Evolutionary conservation across 2,888 invertebrate genomes (phyloP).

Genomic region (Dinocampus coccinellae): DNA sequence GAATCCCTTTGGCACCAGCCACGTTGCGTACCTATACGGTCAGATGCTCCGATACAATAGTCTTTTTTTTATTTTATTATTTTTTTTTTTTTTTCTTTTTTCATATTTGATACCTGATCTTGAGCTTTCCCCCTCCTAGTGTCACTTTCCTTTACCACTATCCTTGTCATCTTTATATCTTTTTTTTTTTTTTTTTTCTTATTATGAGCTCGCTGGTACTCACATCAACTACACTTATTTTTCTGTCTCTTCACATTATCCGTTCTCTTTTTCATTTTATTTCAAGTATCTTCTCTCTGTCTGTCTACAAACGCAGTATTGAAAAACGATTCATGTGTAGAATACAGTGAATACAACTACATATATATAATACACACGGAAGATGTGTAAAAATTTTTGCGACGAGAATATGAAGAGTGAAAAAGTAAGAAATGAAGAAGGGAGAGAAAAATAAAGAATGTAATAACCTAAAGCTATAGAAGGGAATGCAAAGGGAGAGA

Average conservation of each 20-base stretch:
- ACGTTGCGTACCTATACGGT: conserved; percentile 63
- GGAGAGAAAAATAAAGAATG: conserved; percentile 28
- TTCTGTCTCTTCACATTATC: neutral
- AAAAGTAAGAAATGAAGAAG: conserved; percentile 26
- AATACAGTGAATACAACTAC: conserved; percentile 10
- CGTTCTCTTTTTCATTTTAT: conserved; percentile 26
- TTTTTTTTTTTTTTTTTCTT: conserved; percentile 36
- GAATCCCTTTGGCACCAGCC: conserved; percentile 35
- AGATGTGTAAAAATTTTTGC: conserved; percentile 33
- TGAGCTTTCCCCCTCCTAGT: conserved; percentile 10
- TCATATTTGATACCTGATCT: conserved; percentile 66
- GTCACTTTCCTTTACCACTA: conserved; percentile 8
- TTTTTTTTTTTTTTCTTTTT: conserved; percentile 44
- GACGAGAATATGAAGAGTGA: conserved; percentile 32
- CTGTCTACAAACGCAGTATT: neutral
- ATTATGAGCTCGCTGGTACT: conserved; percentile 9
- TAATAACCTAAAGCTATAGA: conserved; percentile 22
- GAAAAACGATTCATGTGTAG: conserved; percentile 26
- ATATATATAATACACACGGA: neutral
- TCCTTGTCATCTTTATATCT: conserved; percentile 38
- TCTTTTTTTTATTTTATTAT: conserved; percentile 18
- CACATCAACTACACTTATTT: conserved; percentile 14
- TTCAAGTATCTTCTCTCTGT: conserved; percentile 11
- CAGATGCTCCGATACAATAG: conserved; percentile 69
- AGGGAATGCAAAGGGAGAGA: conserved; percentile 24